Base-by-base conservation (phyloP, 1,140 invertebrate genomes). In the Drosophila nasuta region DNA sequence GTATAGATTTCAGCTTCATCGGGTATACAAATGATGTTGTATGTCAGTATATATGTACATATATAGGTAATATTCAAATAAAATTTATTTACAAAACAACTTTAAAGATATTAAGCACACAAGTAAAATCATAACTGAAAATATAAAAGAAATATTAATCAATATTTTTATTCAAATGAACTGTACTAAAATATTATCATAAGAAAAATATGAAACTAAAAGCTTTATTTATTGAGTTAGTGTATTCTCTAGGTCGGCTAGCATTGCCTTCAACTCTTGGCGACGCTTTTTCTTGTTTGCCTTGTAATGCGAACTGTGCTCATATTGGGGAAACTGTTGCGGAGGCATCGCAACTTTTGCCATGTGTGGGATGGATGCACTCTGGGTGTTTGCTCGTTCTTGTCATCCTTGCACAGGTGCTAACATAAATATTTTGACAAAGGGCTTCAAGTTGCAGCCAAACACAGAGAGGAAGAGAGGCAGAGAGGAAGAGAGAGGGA, bases 371-470 rank as follows among this genome's bases (percentile, higher is more conserved):
- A 5, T 3, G 43, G 7, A 17, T n/a, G 20, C 17, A 25, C 20
- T 25, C 3, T 25, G 35, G 33, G 0, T 10, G 52, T 35, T 15
- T 38, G 52, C 13, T 57, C 11, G 46, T 46, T 45, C 33, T 43
- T 54, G 64, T 48, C 73, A 57, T 11, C 52, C 69, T 48, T 13
- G 56, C 57, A 59, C 85, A 88, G 83, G 85, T 88, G 83, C 77
- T 75, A 89, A 88, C 71, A 89, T 81, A 89, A 88, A 88, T 81
- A 88, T 87, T 89, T 81, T 89, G 74, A 78, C 80, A 83, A 73
- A 83, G 59, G 77, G 77, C 64, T 69, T 51, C 73, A 66, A 59
- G 59, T 76, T 66, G 57, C 75, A 63, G 8, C 62, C 48, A 59
- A 52, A 64, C 58, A 58, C 54, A 56, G 30, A 52, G 15, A 25